Evolutionary conservation across 2,797 vertebrate species (phyloP).

Genomic region (Sardinella longiceps): DNA sequence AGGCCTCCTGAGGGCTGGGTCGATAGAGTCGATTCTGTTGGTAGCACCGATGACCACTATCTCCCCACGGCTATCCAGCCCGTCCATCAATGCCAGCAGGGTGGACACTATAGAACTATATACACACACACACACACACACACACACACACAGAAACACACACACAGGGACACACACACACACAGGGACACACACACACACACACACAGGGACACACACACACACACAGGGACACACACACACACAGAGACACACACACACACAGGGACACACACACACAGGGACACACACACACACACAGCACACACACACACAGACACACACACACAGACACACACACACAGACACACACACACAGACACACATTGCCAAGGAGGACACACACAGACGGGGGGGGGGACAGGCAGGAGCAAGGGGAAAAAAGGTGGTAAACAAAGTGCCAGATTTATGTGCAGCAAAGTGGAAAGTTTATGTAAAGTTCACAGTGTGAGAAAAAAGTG

Average conservation of each 20-base stretch:
- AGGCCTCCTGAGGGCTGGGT: conserved; percentile 99
- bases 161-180: not conserved
- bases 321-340: not conserved
- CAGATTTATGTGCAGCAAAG: not conserved
- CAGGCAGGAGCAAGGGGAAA: too few relatives aligned
- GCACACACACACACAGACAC: conserved; percentile 25
- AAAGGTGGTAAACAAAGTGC: too few relatives aligned
- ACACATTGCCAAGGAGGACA: not conserved
- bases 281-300: conserved; percentile 31
- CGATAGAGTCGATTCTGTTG: conserved; percentile 99
- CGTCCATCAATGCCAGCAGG: conserved; percentile 97
- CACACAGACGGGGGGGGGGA: not conserved
- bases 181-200: not conserved
- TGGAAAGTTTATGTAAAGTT: not conserved
- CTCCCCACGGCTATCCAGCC: conserved; percentile 98
- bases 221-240: conserved; percentile 1
- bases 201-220: not conserved
- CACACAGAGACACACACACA: not conserved
- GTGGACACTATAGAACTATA: conserved; percentile 98
- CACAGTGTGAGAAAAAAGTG: not conserved
- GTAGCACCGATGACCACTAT: conserved; percentile 99
- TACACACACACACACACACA: conserved; percentile 34
- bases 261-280: conserved; percentile 21
- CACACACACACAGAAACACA: conserved; percentile 17
- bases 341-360: conserved; percentile 10